phyloP scores from a whole-genome alignment of 2,113 vertebrate genomes.

The Indri indri region DNA sequence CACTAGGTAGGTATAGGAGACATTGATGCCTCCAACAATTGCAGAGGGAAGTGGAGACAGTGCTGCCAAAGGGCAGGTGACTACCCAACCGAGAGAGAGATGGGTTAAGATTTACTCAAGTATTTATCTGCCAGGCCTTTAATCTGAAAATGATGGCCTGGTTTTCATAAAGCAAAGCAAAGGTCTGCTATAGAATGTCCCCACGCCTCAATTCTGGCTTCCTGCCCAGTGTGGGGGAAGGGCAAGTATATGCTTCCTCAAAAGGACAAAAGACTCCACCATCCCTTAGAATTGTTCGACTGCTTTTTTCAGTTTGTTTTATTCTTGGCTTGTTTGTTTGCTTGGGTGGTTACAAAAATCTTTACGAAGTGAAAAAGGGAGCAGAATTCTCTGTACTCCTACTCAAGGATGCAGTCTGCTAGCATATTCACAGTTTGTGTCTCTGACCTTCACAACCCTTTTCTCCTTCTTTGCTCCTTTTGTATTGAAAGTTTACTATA shows the following conservation, averaged over 20 bases:
- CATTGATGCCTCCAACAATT: accelerated
- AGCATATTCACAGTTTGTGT: neutral
- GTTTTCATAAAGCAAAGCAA: neutral
- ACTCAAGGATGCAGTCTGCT: neutral
- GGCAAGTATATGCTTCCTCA: neutral
- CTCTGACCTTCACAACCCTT: neutral
- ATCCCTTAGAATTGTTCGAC: neutral
- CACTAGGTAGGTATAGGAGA: neutral
- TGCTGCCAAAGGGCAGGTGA: too few relatives aligned
- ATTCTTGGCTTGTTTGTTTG: constrained; percentile 53
- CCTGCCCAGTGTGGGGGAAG: neutral
- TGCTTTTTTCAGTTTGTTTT: neutral
- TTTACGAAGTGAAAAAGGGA: neutral
- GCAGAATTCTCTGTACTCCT: neutral
- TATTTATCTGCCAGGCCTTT: neutral
- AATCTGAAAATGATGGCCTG: constrained; percentile 31
- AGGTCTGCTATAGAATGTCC: constrained; percentile 9
- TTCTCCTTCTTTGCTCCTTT: neutral
- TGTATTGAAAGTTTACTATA: neutral
- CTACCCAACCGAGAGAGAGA: neutral
- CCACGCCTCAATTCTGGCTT: neutral
- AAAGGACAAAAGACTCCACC: neutral
- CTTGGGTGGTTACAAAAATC: neutral
- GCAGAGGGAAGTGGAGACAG: neutral
- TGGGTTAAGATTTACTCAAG: neutral